phyloP scores from a whole-genome alignment of 1,140 invertebrate genomes.

The Meteorus sp. region DNA sequence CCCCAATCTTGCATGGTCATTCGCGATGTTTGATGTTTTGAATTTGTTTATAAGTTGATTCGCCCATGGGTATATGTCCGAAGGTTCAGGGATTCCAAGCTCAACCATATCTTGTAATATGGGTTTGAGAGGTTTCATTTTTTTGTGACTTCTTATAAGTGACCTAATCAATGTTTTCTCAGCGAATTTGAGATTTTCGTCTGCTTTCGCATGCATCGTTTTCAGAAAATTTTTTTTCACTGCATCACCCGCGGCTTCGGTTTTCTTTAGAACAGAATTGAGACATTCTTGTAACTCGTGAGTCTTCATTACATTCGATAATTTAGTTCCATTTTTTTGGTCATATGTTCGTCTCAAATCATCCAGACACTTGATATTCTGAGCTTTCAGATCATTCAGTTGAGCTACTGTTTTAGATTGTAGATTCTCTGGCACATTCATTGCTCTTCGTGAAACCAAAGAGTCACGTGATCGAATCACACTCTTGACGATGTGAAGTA shows the following conservation, averaged over 20 bases:
- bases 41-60: slow-evolving; percentile 9
- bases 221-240: not conserved
- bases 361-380: slow-evolving; percentile 18
- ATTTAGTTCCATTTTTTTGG: slow-evolving; percentile 1
- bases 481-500: slow-evolving; percentile 23
- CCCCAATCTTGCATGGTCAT: slow-evolving; percentile 14
- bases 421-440: not conserved
- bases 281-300: slow-evolving; percentile 5
- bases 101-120: slow-evolving; percentile 5
- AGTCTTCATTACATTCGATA: slow-evolving; percentile 1
- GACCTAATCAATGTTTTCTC: slow-evolving; percentile 18
- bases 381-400: slow-evolving; percentile 12
- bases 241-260: not conserved
- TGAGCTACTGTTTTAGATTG: not conserved
- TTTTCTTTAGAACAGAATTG: slow-evolving; percentile 4
- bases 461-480: not conserved
- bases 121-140: slow-evolving; percentile 9
- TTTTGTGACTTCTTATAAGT: not conserved
- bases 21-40: not conserved
- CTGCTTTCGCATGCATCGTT: not conserved
- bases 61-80: slow-evolving; percentile 13
- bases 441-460: not conserved
- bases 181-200: slow-evolving; percentile 5
- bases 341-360: slow-evolving; percentile 12
- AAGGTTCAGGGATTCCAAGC: not conserved